Evolutionary conservation across 2,888 invertebrate species (phyloP), one percentile per base, ranked within the genome.

Genomic region (Orthosia cruda): DNA sequence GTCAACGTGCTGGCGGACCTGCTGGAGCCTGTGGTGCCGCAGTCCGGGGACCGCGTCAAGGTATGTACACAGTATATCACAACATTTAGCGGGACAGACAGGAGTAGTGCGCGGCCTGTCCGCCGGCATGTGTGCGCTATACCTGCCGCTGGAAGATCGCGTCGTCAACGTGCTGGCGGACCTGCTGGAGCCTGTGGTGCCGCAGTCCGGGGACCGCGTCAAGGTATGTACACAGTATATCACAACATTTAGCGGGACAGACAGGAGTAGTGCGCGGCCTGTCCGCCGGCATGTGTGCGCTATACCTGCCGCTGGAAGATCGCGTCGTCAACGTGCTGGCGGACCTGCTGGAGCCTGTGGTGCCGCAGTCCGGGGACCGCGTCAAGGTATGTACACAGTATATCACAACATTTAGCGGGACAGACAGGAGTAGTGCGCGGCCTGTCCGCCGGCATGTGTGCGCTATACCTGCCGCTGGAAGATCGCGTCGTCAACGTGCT

Each of bases 311-410:
- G 52, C 52, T 52, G 5, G 52, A 55, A 18, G 54, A 55, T 18
- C 54, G 54, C 54, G 54, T 55, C 20, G 20, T 55, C 62, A 98
- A 98, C 88, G 98, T 99, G 87, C 97, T 98, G 71, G 98, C 98
- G 80, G 98, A 99, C 89, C 98, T 98, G 93, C 95, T 99, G 90
- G 98, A 99, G 91, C 99, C 99, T 4, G 98, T 99, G 4, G 54
- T 55, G 54, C 54, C 54, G 54, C 54, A 55, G 54, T 55, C 54
- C 54, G 54, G 54, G 4, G 54, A 55, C 54, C 12, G 54, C 12
- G 54, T 55, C 54, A 55, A 55, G 23, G 54, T 55, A 55, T 5
- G 23, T 23, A 26, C 26, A 26, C 26, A 26, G 26, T 26, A 26
- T 26, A 26, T 26, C 26, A 26, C 26, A 26, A 26, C 26, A 26